These are phyloP conservation scores for Agriopis marginaria DNA, from an alignment of 2,888 invertebrate genomes.

Conservation along the genomic window DNA sequence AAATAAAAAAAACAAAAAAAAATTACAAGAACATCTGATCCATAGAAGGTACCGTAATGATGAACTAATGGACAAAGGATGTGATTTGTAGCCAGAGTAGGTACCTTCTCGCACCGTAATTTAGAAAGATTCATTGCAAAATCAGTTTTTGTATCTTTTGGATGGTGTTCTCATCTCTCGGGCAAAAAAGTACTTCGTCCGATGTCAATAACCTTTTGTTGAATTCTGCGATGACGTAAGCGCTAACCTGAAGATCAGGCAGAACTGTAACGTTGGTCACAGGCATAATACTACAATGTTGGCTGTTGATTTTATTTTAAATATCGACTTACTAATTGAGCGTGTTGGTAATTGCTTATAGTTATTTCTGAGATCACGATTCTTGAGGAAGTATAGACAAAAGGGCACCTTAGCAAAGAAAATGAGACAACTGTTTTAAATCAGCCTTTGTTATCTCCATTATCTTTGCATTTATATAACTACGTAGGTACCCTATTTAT, in stretches of 20 bases:
- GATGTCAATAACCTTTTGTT: constrained; percentile 47
- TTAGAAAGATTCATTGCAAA: constrained; percentile 17
- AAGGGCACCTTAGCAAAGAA: constrained; percentile 6
- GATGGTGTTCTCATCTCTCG: constrained; percentile 44
- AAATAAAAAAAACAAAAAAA: background rate
- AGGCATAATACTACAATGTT: background rate
- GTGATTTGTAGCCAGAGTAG: background rate
- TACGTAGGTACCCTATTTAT: background rate
- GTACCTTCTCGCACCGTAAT: constrained; percentile 9
- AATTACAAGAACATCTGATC: background rate
- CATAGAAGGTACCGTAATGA: background rate
- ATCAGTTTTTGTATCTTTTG: constrained; percentile 27
- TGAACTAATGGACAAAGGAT: background rate
- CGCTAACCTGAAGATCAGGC: constrained; percentile 40
- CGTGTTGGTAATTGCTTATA: background rate
- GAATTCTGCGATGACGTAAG: constrained; percentile 43
- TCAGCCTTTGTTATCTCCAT: constrained; percentile 10
- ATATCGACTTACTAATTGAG: background rate
- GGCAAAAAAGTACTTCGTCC: constrained; percentile 39
- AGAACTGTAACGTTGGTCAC: constrained; percentile 23
- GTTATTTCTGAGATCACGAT: constrained; percentile 11
- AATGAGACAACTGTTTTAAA: background rate
- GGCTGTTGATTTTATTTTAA: constrained; percentile 2
- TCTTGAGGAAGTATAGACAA: constrained; percentile 8
- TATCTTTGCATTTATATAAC: background rate